Evolutionary conservation across 1,140 invertebrate species (phyloP).

Genomic region (Branchinecta lynchi): DNA sequence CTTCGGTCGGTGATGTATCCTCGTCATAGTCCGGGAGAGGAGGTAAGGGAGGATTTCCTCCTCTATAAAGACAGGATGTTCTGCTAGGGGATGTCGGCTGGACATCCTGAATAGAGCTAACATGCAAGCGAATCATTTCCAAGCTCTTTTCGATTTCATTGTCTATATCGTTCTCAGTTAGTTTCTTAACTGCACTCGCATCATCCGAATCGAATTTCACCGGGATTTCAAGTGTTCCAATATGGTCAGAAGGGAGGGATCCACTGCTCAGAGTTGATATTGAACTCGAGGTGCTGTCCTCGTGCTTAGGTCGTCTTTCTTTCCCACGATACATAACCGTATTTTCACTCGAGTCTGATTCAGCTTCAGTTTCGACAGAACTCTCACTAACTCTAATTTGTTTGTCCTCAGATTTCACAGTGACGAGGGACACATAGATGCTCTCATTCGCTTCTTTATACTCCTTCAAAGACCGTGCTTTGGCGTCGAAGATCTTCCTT

Average conservation of each 20-base stretch:
- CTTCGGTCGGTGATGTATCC: not conserved
- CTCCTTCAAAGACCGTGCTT: constrained; percentile 15
- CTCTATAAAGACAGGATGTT: not conserved
- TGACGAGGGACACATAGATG: constrained; percentile 14
- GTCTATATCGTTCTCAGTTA: constrained; percentile 24
- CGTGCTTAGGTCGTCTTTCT: not conserved
- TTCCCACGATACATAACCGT: not conserved
- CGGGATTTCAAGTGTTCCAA: constrained; percentile 10
- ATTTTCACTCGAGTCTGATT: not conserved
- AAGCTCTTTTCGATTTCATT: constrained; percentile 33
- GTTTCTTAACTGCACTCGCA: constrained; percentile 15
- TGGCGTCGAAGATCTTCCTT: constrained; percentile 19
- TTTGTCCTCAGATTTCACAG: not conserved
- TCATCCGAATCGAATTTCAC: not conserved
- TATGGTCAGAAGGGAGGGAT: not conserved
- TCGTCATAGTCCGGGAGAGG: constrained; percentile 27
- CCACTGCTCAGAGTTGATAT: constrained; percentile 12
- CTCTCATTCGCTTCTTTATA: not conserved
- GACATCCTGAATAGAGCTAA: constrained; percentile 27
- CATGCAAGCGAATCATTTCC: constrained; percentile 32
- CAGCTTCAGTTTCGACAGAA: not conserved
- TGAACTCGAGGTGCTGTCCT: not conserved
- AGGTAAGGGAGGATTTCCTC: constrained; percentile 23
- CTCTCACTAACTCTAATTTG: not conserved
- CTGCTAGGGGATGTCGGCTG: constrained; percentile 23